These are phyloP conservation scores for Chymomyza fuscimana DNA, from an alignment of 2,888 invertebrate species.

Conservation along the genomic window DNA sequence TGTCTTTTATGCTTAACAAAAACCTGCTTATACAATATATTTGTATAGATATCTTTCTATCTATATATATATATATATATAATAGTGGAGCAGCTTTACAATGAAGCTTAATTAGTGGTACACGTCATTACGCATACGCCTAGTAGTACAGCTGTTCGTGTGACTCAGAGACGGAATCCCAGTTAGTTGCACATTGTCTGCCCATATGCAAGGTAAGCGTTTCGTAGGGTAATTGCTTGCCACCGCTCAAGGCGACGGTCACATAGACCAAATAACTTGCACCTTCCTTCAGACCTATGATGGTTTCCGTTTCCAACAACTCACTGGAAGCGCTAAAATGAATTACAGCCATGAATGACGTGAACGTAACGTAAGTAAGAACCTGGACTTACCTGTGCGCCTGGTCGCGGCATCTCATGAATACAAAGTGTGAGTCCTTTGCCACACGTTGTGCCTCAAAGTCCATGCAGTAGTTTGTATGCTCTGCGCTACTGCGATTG, in stretches of 20 bases:
- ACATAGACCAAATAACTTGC: slow-evolving; percentile 82
- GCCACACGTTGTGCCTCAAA: slow-evolving; percentile 73
- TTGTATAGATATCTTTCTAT: slow-evolving; percentile 12
- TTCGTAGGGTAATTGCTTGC: slow-evolving; percentile 82
- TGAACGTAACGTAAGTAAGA: neutral
- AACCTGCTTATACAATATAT: slow-evolving; percentile 44
- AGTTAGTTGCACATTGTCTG: slow-evolving; percentile 67
- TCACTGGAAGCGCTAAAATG: slow-evolving; percentile 72
- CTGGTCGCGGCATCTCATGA: slow-evolving; percentile 75
- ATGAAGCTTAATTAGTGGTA: slow-evolving; percentile 64
- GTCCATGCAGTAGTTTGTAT: slow-evolving; percentile 79
- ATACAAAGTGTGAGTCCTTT: slow-evolving; percentile 76
- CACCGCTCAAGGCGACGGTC: slow-evolving; percentile 81
- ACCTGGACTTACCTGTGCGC: slow-evolving; percentile 61
- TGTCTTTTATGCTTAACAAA: slow-evolving; percentile 57
- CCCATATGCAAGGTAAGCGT: slow-evolving; percentile 78
- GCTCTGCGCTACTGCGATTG: slow-evolving; percentile 77
- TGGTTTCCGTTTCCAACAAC: slow-evolving; percentile 80
- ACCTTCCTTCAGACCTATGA: slow-evolving; percentile 81
- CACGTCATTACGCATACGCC: slow-evolving; percentile 25
- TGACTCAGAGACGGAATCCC: slow-evolving; percentile 66
- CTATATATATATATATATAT: slow-evolving; percentile 11
- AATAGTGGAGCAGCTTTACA: slow-evolving; percentile 64
- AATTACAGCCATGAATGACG: neutral
- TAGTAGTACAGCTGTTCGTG: slow-evolving; percentile 67